phyloP scores from a whole-genome alignment of 2,888 invertebrate species.

The Pteria penguin region DNA sequence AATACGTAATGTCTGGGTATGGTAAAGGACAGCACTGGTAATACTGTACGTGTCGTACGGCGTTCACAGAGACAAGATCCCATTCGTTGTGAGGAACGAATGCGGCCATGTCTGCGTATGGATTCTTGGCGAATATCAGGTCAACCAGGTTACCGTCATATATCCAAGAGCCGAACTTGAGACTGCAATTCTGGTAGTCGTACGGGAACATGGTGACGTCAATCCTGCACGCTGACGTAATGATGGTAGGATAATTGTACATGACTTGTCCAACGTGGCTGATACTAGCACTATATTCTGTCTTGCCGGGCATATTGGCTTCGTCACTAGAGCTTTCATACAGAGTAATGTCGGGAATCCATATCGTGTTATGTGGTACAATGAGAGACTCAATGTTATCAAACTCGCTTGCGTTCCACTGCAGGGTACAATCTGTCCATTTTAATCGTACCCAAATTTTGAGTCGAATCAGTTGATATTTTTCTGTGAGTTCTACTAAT shows the following conservation, averaged over 20 bases:
- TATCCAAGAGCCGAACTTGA: constrained; percentile 17
- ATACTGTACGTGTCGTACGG: neutral
- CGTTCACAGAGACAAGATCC: neutral
- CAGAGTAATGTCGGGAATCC: constrained; percentile 17
- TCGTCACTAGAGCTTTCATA: constrained; percentile 7
- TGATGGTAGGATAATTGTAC: constrained; percentile 7
- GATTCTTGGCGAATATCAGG: neutral
- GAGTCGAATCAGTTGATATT: constrained; percentile 3
- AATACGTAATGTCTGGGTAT: constrained; percentile 1
- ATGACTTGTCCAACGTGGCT: neutral
- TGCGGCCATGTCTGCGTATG: neutral
- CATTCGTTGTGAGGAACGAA: constrained; percentile 15
- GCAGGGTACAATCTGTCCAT: constrained; percentile 8
- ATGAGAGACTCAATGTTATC: neutral
- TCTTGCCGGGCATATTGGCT: constrained; percentile 4
- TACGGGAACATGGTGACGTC: constrained; percentile 6
- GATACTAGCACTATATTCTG: constrained; percentile 2
- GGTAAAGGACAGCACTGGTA: constrained; percentile 2
- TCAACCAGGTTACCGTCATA: neutral
- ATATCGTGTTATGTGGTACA: neutral
- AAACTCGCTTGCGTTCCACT: neutral
- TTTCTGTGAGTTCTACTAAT: constrained; percentile 5
- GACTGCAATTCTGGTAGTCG: constrained; percentile 4
- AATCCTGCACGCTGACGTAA: neutral
- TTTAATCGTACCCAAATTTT: constrained; percentile 10